A percentile compares a stretch with the other conserved stretches of the same genome.
phyloP scores from a whole-genome alignment of 1,140 invertebrate species.

The Diorhabda sublineata region DNA sequence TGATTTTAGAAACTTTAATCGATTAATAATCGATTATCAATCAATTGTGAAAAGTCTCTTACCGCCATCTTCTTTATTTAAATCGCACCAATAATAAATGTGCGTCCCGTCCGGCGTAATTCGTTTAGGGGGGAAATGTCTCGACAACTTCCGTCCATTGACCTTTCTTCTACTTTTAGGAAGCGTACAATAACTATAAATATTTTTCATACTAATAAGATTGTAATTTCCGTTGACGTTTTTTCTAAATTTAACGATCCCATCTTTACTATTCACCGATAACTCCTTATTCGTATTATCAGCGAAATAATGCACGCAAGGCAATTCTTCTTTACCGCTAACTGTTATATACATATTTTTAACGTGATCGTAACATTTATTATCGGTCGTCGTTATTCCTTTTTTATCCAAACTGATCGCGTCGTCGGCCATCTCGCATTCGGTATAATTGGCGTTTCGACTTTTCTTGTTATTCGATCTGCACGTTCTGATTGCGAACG shows the following conservation, averaged over 20 bases:
- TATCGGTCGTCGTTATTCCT: constrained; percentile 12
- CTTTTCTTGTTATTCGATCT: constrained; percentile 30
- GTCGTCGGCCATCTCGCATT: constrained; percentile 58
- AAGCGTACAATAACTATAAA: constrained; percentile 47
- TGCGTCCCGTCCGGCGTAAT: constrained; percentile 74
- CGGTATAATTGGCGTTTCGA: constrained; percentile 36
- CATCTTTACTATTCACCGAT: constrained; percentile 20
- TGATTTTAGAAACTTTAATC: too few relatives aligned
- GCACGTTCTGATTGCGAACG: constrained; percentile 31
- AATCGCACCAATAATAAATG: constrained; percentile 81
- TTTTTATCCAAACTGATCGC: constrained; percentile 51
- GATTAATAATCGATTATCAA: too few relatives aligned
- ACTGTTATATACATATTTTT: constrained; percentile 54
- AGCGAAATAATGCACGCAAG: constrained; percentile 45
- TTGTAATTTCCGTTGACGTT: constrained; percentile 48
- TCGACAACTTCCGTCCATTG: constrained; percentile 17
- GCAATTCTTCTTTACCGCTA: constrained; percentile 65
- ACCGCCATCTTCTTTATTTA: constrained; percentile 55
- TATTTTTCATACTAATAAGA: constrained; percentile 38
- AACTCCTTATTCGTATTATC: not conserved
- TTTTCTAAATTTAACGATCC: constrained; percentile 33
- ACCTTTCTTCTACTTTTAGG: constrained; percentile 40
- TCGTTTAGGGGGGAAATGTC: constrained; percentile 59
- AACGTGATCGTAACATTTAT: constrained; percentile 26
- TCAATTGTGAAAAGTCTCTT: constrained; percentile 18